A percentile compares a stretch with the other conserved stretches of the same genome.
Conservation (phyloP, 2,113 vertebrate genomes). For the Neomonachus schauinslandi region DNA sequence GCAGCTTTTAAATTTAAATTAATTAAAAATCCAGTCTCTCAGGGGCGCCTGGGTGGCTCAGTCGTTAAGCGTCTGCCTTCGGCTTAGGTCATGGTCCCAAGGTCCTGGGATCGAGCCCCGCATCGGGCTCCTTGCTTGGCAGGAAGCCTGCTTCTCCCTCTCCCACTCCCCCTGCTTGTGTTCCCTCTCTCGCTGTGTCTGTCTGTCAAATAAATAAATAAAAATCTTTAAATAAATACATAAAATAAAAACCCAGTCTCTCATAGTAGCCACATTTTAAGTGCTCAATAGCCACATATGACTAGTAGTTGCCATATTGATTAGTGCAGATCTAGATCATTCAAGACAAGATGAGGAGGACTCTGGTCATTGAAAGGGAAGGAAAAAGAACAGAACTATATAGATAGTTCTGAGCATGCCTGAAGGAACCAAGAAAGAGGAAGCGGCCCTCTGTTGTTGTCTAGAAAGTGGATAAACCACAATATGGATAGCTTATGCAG, state of each 20-base stretch:
- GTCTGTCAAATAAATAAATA: too few species aligned
- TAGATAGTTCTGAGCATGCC: conserved; percentile 17
- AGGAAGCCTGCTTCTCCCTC: too few species aligned
- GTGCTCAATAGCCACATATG: background rate
- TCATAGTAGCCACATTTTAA: conserved; percentile 19
- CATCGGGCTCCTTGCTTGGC: too few species aligned
- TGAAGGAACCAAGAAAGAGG: conserved; percentile 31
- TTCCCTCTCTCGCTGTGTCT: too few species aligned
- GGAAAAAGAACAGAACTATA: background rate
- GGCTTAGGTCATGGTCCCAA: too few species aligned
- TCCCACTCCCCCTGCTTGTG: too few species aligned
- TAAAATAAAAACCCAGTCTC: conserved; percentile 20
- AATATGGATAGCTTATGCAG: background rate
- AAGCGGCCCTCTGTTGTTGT: background rate
- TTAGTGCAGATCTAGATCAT: background rate
- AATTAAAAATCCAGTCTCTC: background rate
- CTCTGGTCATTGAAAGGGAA: background rate
- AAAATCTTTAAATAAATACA: too few species aligned
- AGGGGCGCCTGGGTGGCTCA: too few species aligned
- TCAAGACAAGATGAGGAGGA: background rate
- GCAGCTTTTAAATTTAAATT: background rate
- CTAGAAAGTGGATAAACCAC: background rate
- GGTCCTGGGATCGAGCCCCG: too few species aligned
- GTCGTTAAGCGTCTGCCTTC: too few species aligned
- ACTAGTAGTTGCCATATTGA: background rate